Evolutionary conservation across 2,888 invertebrate genomes (phyloP).

Genomic region (Aleiodes alternator): DNA sequence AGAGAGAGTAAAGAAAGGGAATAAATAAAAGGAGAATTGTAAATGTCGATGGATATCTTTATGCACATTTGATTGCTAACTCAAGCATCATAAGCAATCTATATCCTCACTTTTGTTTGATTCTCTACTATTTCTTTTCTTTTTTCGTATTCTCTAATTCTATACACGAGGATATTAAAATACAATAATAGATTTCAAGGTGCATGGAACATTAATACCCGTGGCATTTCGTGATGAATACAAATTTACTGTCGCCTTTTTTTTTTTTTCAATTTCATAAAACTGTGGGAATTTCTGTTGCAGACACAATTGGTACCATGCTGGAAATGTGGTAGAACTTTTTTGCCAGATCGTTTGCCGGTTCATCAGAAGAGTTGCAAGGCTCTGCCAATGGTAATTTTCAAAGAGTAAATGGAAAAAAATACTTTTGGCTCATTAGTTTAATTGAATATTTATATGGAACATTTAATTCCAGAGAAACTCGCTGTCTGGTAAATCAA

Average conservation of each 20-base stretch:
- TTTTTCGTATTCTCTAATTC: background rate
- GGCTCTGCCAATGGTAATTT: slow-evolving; percentile 55
- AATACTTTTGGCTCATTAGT: background rate
- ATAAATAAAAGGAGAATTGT: too few relatives aligned
- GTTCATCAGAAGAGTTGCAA: slow-evolving; percentile 79
- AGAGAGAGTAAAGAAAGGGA: too few relatives aligned
- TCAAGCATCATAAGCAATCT: background rate
- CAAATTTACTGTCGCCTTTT: background rate
- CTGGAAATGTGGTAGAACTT: slow-evolving; percentile 82
- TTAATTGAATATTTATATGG: background rate
- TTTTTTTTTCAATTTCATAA: background rate
- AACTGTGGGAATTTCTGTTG: slow-evolving; percentile 46
- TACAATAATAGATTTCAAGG: slow-evolving; percentile 21
- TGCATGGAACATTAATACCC: background rate
- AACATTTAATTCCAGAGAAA: slow-evolving; percentile 22
- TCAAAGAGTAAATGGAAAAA: background rate
- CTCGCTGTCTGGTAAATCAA: slow-evolving; percentile 24
- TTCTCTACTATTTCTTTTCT: background rate
- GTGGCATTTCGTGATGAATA: slow-evolving; percentile 21
- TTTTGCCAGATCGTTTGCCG: slow-evolving; percentile 81
- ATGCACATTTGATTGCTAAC: too few relatives aligned
- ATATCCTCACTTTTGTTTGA: background rate
- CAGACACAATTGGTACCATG: slow-evolving; percentile 79
- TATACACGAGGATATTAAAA: background rate
- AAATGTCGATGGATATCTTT: slow-evolving; percentile 4